phyloP scores from a whole-genome alignment of 2,113 vertebrate species.

The Glareola pratincola region DNA sequence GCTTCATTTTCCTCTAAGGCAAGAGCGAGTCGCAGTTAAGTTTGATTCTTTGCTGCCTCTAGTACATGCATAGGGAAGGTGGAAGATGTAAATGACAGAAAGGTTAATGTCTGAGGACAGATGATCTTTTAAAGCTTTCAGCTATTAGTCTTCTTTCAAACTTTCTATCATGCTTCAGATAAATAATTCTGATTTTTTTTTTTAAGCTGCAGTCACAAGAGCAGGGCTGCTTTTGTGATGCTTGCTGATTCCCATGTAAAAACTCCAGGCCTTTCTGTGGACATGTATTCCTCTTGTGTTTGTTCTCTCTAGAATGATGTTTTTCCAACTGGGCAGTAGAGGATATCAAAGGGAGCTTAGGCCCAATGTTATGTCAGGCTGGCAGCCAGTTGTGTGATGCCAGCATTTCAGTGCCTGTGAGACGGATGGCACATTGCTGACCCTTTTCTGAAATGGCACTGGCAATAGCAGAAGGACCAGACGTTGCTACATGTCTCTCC shows the following conservation, averaged over 20 bases:
- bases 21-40: background rate
- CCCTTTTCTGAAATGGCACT: background rate
- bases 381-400: background rate
- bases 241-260: background rate
- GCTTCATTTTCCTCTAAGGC: background rate
- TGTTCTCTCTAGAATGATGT: background rate
- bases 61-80: background rate
- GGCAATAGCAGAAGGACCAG: background rate
- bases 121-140: conserved; percentile 21
- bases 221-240: background rate
- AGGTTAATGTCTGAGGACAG: conserved; percentile 21
- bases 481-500: background rate
- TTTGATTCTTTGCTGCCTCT: background rate
- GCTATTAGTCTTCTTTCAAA: background rate
- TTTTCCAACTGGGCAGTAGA: background rate
- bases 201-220: background rate
- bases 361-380: background rate
- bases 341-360: background rate
- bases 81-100: conserved; percentile 20
- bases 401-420: background rate
- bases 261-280: background rate
- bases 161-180: background rate
- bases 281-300: background rate
- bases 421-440: background rate
- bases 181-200: background rate